phyloP scores from a whole-genome alignment of 2,113 vertebrate genomes.

The Poicephalus gulielmi region DNA sequence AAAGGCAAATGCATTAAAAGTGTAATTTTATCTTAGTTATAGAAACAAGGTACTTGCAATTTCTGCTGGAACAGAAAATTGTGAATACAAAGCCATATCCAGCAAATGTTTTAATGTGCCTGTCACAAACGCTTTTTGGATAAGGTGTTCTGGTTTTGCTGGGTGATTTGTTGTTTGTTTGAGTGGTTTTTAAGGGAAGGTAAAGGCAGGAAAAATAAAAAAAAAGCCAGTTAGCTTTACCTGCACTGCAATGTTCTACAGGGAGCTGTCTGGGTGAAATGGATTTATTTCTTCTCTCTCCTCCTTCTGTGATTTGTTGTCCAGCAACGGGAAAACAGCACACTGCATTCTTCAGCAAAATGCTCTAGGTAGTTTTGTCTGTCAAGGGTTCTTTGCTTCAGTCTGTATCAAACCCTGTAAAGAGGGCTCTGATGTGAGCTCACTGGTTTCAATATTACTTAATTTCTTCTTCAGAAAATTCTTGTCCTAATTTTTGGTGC shows the following conservation, averaged over 20 bases:
- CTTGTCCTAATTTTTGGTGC: neutral
- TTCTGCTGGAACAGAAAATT: constrained; percentile 4
- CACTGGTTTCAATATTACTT: neutral
- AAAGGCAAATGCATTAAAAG: neutral
- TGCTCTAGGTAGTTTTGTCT: neutral
- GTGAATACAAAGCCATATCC: neutral
- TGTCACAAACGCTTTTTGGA: neutral
- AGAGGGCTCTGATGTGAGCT: neutral
- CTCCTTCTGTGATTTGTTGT: constrained; percentile 4
- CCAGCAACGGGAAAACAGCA: neutral
- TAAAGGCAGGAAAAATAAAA: neutral
- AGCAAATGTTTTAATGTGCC: neutral
- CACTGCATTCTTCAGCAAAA: constrained; percentile 6
- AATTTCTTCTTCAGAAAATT: neutral
- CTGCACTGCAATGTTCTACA: neutral
- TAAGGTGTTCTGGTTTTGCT: neutral
- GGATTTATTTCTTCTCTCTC: constrained; percentile 13
- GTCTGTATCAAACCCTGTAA: neutral
- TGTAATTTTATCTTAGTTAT: constrained; percentile 1
- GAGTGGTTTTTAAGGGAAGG: neutral
- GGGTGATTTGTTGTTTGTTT: neutral
- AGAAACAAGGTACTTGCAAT: neutral
- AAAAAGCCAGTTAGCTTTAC: neutral
- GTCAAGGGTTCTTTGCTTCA: constrained; percentile 7
- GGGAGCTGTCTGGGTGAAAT: neutral